phyloP scores from a whole-genome alignment of 1,140 invertebrate species.

The Platyura marginata region DNA sequence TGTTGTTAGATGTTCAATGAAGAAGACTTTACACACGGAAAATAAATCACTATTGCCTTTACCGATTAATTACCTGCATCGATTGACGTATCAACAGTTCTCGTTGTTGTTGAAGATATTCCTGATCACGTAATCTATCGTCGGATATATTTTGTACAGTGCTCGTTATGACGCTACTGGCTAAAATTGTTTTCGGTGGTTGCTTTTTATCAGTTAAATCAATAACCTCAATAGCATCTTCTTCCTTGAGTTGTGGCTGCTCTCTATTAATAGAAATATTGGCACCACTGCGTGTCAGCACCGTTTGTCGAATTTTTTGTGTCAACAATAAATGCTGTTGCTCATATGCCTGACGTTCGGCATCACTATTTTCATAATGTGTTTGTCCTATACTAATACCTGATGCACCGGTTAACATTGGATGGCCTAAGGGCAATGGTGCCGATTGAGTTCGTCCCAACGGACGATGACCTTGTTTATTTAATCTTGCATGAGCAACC shows the following conservation, averaged over 20 bases:
- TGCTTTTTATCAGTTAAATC: slow-evolving; percentile 56
- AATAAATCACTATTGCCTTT: too few relatives aligned
- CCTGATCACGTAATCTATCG: slow-evolving; percentile 25
- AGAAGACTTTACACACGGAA: too few relatives aligned
- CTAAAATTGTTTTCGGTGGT: slow-evolving; percentile 43
- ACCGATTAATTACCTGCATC: slow-evolving; percentile 10
- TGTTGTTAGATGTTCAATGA: too few relatives aligned
- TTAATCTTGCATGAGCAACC: slow-evolving; percentile 48
- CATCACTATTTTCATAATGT: slow-evolving; percentile 42
- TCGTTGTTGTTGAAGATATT: slow-evolving; percentile 37
- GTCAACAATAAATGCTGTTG: slow-evolving; percentile 31
- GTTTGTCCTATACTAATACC: slow-evolving; percentile 23
- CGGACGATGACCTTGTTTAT: slow-evolving; percentile 55
- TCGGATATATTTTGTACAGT: slow-evolving; percentile 19
- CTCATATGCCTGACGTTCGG: slow-evolving; percentile 37
- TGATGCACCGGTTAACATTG: slow-evolving; percentile 50
- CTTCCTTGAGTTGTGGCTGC: slow-evolving; percentile 34
- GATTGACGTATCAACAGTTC: slow-evolving; percentile 22
- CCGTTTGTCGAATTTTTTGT: slow-evolving; percentile 79
- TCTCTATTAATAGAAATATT: slow-evolving; percentile 19
- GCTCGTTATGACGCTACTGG: slow-evolving; percentile 74
- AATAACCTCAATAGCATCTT: slow-evolving; percentile 52
- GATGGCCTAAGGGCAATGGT: slow-evolving; percentile 85
- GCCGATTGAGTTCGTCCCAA: slow-evolving; percentile 85
- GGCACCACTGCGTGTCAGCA: slow-evolving; percentile 53